phyloP scores from a whole-genome alignment of 1,140 invertebrate species.

The Lasaia peninsularis region DNA sequence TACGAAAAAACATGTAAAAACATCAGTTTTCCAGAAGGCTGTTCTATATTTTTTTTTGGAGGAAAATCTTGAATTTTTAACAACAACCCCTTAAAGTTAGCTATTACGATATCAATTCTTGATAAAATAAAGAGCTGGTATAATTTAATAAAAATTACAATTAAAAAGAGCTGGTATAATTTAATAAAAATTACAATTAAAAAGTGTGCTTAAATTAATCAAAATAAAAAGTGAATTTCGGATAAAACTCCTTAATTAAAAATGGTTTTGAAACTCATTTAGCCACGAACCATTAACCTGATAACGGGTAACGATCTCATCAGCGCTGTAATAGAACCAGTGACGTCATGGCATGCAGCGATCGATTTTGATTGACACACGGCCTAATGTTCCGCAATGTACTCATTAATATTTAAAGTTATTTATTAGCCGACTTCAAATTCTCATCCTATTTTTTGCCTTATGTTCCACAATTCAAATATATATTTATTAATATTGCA shows the following conservation, averaged over 20 bases:
- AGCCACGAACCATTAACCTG: constrained; percentile 22
- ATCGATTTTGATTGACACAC: constrained; percentile 25
- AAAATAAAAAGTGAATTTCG: background rate
- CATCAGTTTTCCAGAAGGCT: too few relatives aligned
- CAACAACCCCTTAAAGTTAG: too few relatives aligned
- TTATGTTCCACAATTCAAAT: too few relatives aligned
- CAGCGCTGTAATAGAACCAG: constrained; percentile 22
- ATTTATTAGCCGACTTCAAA: too few relatives aligned
- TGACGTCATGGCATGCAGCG: constrained; percentile 7
- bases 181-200: background rate
- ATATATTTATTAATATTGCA: background rate
- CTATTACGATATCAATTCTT: too few relatives aligned
- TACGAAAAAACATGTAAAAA: too few relatives aligned
- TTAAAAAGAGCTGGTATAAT: too few relatives aligned
- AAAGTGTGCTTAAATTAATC: background rate
- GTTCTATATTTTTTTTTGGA: too few relatives aligned
- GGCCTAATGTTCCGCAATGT: constrained; percentile 22
- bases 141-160: background rate
- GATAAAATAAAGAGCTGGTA: too few relatives aligned
- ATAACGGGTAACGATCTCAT: constrained; percentile 21
- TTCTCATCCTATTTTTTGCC: too few relatives aligned
- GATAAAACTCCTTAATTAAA: constrained; percentile 21
- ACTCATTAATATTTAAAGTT: too few relatives aligned
- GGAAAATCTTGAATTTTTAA: too few relatives aligned
- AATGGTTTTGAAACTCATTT: constrained; percentile 31